Evolutionary conservation across 2,888 invertebrate genomes (phyloP).

Genomic region (Drosophila antonietae): DNA sequence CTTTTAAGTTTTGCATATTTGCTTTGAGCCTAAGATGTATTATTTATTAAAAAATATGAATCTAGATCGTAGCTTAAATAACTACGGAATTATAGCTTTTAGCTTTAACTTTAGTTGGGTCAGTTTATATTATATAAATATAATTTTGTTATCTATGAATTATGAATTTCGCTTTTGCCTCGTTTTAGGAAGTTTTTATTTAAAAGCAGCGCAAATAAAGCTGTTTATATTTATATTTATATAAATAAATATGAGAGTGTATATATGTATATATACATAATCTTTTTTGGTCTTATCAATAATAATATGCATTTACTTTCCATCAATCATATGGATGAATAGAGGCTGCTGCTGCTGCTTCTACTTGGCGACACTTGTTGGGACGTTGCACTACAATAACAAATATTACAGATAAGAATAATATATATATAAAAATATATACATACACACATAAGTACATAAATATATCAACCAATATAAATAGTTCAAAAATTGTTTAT

Average conservation of each 20-base stretch:
- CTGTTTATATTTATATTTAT: conserved; percentile 13
- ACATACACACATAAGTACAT: background rate
- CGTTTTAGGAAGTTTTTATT: background rate
- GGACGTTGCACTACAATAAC: conserved; percentile 29
- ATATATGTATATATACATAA: conserved; percentile 12
- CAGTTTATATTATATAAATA: background rate
- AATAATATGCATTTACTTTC: conserved; percentile 49
- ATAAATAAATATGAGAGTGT: conserved; percentile 12
- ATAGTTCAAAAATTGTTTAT: background rate
- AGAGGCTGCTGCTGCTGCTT: conserved; percentile 27
- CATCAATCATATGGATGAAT: conserved; percentile 55
- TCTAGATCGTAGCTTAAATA: background rate
- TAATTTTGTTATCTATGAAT: background rate
- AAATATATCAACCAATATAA: background rate
- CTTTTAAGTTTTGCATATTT: no score
- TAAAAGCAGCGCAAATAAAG: background rate
- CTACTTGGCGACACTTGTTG: conserved; percentile 17
- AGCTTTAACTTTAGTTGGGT: background rate
- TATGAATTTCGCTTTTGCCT: background rate
- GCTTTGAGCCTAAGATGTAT: no score
- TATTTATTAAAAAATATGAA: background rate
- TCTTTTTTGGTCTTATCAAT: conserved; percentile 49
- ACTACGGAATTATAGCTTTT: background rate
- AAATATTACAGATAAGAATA: conserved; percentile 34
- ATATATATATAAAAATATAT: background rate